phyloP scores from a whole-genome alignment of 1,140 invertebrate genomes.

The Ostrea denselamellosa region DNA sequence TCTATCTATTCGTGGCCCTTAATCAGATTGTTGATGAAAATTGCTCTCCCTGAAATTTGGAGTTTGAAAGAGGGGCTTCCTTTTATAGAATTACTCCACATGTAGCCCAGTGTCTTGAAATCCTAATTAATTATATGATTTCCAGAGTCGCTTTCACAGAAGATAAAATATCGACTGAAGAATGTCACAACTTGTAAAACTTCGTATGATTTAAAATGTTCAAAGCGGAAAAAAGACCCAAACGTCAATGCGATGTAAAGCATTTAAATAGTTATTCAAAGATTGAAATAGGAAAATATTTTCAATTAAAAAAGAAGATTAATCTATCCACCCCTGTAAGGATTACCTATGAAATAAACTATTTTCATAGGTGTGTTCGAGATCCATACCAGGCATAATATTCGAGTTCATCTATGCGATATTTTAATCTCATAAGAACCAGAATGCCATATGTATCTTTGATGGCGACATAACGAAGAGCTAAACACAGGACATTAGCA shows the following conservation, averaged over 20 bases:
- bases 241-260: too few species aligned
- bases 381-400: too few species aligned
- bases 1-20: not conserved
- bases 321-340: too few species aligned
- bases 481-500: not conserved
- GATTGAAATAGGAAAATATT: too few species aligned
- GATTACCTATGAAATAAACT: too few species aligned
- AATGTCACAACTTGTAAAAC: slow-evolving; percentile 3
- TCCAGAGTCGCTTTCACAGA: not conserved
- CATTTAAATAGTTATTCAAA: too few species aligned
- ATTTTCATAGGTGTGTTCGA: too few species aligned
- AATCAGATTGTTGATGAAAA: slow-evolving; percentile 15
- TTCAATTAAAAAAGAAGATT: too few species aligned
- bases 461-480: not conserved
- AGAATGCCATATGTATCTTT: not conserved
- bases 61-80: not conserved
- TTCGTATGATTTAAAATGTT: not conserved
- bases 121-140: not conserved
- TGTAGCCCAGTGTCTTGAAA: not conserved
- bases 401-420: too few species aligned
- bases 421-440: too few species aligned
- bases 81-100: not conserved
- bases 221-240: not conserved
- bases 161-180: not conserved
- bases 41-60: not conserved